phyloP scores from a whole-genome alignment of 2,797 vertebrate species.

The Semotilus atromaculatus region DNA sequence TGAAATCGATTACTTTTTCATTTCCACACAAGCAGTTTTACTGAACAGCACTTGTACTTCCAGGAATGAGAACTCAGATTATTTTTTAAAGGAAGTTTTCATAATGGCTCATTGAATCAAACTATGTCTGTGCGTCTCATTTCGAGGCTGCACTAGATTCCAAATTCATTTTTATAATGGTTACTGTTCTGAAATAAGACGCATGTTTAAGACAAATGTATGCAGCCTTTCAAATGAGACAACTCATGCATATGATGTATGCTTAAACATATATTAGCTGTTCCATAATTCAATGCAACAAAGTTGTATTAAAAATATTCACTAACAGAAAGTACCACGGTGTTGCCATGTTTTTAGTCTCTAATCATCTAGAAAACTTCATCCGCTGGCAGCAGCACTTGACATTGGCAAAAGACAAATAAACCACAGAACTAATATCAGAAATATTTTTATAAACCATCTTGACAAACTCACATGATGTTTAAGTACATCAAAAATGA shows the following conservation, averaged over 20 bases:
- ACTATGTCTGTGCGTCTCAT: too few species aligned
- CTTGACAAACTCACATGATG: neutral
- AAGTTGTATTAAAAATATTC: neutral
- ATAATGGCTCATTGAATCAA: neutral
- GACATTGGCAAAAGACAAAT: neutral
- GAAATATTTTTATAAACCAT: neutral
- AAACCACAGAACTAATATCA: neutral
- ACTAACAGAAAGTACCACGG: neutral
- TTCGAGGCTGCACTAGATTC: too few species aligned
- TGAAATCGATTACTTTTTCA: constrained; percentile 31
- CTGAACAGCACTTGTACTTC: constrained; percentile 13
- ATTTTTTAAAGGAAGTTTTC: neutral
- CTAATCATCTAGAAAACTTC: neutral
- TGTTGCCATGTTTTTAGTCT: constrained; percentile 5
- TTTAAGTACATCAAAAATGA: neutral
- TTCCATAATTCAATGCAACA: constrained; percentile 3
- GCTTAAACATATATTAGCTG: neutral
- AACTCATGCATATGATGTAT: neutral
- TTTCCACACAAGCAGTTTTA: constrained; percentile 20
- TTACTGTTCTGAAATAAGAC: too few species aligned
- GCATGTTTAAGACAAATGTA: too few species aligned
- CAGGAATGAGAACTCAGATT: neutral
- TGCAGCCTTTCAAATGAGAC: neutral
- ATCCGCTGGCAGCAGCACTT: neutral
- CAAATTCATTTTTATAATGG: too few species aligned